phyloP scores from a whole-genome alignment of 2,888 invertebrate species.

The Meteorus cinctellus region DNA sequence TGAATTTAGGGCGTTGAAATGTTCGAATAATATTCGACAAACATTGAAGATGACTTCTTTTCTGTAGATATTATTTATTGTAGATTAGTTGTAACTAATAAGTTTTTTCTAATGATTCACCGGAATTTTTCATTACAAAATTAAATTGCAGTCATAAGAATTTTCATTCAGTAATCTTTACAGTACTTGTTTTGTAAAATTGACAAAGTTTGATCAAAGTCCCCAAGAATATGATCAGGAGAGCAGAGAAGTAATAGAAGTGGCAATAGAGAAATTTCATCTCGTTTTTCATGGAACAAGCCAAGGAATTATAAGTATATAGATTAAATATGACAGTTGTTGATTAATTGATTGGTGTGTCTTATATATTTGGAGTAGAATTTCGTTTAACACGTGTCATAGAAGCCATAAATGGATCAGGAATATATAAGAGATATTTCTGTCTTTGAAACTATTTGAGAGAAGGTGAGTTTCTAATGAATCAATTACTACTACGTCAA shows the following conservation, averaged over 20 bases:
- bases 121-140: neutral
- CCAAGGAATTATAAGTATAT: neutral
- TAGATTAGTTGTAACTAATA: neutral
- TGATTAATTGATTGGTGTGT: neutral
- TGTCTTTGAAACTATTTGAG: constrained; percentile 6
- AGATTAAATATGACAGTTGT: neutral
- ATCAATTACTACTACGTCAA: no score
- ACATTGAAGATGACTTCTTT: no score
- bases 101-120: no score
- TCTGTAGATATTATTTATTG: neutral
- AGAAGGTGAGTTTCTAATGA: neutral
- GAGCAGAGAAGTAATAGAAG: neutral
- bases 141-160: neutral
- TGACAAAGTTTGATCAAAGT: constrained; percentile 36
- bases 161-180: neutral
- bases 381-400: constrained; percentile 2
- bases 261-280: neutral
- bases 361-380: neutral
- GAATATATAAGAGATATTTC: constrained; percentile 10
- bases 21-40: no score
- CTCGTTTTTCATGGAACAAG: neutral
- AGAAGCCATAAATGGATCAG: constrained; percentile 17
- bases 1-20: no score
- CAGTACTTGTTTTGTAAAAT: constrained; percentile 15
- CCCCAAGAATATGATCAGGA: constrained; percentile 23